Conservation (phyloP, 1,140 invertebrate genomes). For the Neuroterus valhalla region DNA sequence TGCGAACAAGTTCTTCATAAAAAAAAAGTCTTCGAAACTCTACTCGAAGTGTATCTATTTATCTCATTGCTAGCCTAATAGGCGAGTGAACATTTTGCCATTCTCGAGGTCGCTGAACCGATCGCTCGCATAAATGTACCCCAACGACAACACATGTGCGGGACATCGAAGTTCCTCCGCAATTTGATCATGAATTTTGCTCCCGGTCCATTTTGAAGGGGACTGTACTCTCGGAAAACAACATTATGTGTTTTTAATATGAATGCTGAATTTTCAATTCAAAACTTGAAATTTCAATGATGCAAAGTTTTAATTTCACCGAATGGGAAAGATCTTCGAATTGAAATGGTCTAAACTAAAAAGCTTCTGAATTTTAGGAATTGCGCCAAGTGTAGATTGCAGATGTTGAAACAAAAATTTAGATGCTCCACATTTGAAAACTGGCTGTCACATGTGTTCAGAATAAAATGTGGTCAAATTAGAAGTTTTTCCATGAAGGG, state of each 20-base stretch:
- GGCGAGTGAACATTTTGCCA: constrained; percentile 31
- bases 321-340: no score
- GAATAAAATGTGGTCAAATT: not conserved
- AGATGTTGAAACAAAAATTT: no score
- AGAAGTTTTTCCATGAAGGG: not conserved
- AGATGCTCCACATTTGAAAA: no score
- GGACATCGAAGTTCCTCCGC: constrained; percentile 32
- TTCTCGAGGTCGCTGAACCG: constrained; percentile 39
- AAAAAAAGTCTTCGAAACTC: not conserved
- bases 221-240: constrained; percentile 7
- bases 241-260: not conserved
- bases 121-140: constrained; percentile 25
- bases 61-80: no score
- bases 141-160: constrained; percentile 21
- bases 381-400: no score
- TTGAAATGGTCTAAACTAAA: no score
- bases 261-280: not conserved
- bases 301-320: no score
- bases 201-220: constrained; percentile 1
- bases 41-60: constrained; percentile 2
- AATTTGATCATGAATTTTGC: constrained; percentile 19
- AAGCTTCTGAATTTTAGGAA: no score
- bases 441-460: no score
- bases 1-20: not conserved
- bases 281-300: not conserved